Percentiles rank a stretch among this genome's conserved stretches.
These are phyloP conservation scores for Stratiomys singularior DNA, from an alignment of 2,888 invertebrate species.

Conservation along the genomic window DNA sequence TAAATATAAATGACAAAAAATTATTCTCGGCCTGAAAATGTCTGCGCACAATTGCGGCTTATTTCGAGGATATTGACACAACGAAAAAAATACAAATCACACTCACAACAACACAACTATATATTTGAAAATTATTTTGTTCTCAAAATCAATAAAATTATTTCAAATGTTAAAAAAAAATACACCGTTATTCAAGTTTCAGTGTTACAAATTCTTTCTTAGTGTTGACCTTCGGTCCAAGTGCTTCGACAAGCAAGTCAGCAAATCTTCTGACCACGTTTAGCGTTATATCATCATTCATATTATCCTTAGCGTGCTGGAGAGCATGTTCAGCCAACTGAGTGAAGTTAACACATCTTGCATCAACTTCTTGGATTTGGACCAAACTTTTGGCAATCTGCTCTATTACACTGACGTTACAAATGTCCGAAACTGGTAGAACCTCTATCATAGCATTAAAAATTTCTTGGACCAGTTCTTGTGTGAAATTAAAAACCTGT, in stretches of 20 bases:
- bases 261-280: constrained; percentile 33
- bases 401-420: constrained; percentile 25
- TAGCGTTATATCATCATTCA: constrained; percentile 60
- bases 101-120: no score
- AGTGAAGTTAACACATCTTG: constrained; percentile 59
- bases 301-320: constrained; percentile 59
- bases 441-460: constrained; percentile 50
- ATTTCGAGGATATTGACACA: no score
- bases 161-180: background rate
- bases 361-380: constrained; percentile 58
- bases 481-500: constrained; percentile 42
- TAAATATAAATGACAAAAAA: no score
- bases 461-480: constrained; percentile 48
- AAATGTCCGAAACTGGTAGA: constrained; percentile 49
- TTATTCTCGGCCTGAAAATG: no score
- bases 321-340: constrained; percentile 56
- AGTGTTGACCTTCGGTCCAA: background rate
- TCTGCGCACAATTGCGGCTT: no score
- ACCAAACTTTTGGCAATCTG: constrained; percentile 57
- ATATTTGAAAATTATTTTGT: no score
- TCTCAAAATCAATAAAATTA: no score
- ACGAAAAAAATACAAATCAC: no score
- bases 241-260: constrained; percentile 11
- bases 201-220: background rate
- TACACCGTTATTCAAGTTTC: background rate